These are phyloP conservation scores for Nannospalax galili DNA, from an alignment of 2,113 vertebrate species.

Conservation along the genomic window DNA sequence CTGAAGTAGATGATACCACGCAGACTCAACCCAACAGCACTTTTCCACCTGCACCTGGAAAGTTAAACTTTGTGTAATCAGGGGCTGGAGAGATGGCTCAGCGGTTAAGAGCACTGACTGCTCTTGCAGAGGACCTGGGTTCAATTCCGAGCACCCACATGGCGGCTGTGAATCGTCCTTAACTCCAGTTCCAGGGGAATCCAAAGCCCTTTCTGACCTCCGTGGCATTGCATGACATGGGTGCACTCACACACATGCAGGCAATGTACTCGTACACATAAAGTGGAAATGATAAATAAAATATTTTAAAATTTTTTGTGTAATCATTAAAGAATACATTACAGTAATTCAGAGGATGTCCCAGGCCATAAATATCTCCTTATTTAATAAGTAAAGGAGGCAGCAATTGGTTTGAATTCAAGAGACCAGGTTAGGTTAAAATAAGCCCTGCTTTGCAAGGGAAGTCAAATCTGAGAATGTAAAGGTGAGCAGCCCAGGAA, in stretches of 20 bases:
- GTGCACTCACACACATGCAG: too few species aligned
- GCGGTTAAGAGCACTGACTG: too few species aligned
- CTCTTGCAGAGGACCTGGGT: too few species aligned
- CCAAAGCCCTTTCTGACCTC: too few species aligned
- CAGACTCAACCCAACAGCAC: neutral
- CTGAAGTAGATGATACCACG: neutral
- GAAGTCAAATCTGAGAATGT: neutral
- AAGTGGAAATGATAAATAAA: too few species aligned
- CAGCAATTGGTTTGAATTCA: neutral
- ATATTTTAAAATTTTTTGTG: too few species aligned
- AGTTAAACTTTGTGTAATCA: neutral
- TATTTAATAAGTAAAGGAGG: neutral
- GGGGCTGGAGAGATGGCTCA: too few species aligned
- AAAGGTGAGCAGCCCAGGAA: neutral
- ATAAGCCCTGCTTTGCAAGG: neutral
- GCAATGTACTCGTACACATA: too few species aligned
- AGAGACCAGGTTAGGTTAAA: neutral
- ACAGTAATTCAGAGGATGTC: neutral
- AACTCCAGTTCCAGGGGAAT: too few species aligned
- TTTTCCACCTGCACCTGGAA: neutral
- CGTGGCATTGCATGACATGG: too few species aligned
- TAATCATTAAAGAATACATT: neutral
- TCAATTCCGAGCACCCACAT: too few species aligned
- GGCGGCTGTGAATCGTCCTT: too few species aligned
- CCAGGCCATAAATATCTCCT: neutral